A percentile compares a stretch with the other conserved stretches of the same genome.
Evolutionary conservation across 2,888 invertebrate genomes (phyloP).

Genomic region (Thymelicus lineola): DNA sequence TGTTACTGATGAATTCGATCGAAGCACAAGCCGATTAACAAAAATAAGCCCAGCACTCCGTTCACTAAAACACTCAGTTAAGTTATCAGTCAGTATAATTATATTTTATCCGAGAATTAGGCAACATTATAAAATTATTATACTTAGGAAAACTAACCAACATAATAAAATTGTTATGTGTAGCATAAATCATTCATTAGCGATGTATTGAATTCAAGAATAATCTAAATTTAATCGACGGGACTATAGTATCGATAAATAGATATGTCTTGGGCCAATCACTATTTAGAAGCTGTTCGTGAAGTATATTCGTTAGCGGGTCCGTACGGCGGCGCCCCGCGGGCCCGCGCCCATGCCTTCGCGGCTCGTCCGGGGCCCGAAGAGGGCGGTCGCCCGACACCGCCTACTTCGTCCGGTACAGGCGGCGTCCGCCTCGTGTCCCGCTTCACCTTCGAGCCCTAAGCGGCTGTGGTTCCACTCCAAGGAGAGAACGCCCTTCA

Average conservation of each 20-base stretch:
- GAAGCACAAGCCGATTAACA: no score
- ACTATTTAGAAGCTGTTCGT: slow-evolving; percentile 72
- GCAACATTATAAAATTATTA: no score
- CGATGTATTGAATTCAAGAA: no score
- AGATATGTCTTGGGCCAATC: slow-evolving; percentile 53
- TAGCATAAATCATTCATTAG: no score
- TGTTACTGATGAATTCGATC: no score
- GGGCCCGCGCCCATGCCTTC: slow-evolving; percentile 71
- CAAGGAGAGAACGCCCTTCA: slow-evolving; percentile 69
- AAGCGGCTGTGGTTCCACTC: slow-evolving; percentile 58
- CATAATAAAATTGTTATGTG: no score
- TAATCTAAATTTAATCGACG: slow-evolving; percentile 49
- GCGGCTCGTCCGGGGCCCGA: slow-evolving; percentile 77
- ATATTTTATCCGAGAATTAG: no score
- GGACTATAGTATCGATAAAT: slow-evolving; percentile 26
- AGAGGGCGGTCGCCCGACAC: slow-evolving; percentile 82
- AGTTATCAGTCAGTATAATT: no score
- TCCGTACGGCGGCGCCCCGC: slow-evolving; percentile 79
- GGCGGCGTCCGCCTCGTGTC: slow-evolving; percentile 81
- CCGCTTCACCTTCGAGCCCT: slow-evolving; percentile 73
- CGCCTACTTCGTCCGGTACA: slow-evolving; percentile 84
- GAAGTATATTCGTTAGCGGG: slow-evolving; percentile 80
- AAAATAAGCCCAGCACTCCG: no score
- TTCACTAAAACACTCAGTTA: no score
- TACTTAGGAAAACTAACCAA: no score